Percentiles rank a stretch among this genome's conserved stretches.
Evolutionary conservation across 2,113 vertebrate species (phyloP).

Genomic region (Microcebus lehilahytsara): DNA sequence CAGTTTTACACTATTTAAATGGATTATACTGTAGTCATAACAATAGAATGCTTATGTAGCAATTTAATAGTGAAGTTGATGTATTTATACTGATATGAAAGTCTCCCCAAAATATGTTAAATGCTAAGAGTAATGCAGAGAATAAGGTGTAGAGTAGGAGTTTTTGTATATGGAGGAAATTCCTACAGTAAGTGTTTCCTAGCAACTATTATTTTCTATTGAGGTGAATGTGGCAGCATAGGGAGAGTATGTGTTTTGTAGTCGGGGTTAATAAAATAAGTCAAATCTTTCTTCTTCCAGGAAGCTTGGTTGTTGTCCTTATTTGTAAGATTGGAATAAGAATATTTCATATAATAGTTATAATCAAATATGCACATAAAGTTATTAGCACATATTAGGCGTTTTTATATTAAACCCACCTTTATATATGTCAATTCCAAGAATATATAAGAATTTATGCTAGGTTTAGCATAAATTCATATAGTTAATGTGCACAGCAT

Average conservation of each 20-base stretch:
- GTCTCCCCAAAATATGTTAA: not conserved
- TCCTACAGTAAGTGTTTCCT: not conserved
- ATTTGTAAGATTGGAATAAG: not conserved
- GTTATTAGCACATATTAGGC: not conserved
- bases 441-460: no score
- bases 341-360: not conserved
- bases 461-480: not conserved
- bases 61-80: not conserved
- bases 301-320: not conserved
- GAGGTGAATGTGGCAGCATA: not conserved
- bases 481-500: not conserved
- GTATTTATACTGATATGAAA: not conserved
- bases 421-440: not conserved
- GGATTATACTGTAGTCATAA: not conserved
- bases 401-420: not conserved
- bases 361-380: not conserved
- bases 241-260: not conserved
- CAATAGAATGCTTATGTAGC: not conserved
- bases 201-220: not conserved
- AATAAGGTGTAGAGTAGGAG: not conserved
- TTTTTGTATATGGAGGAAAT: not conserved
- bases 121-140: not conserved
- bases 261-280: not conserved
- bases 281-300: not conserved
- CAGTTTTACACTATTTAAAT: not conserved